Evolutionary conservation across 1,140 invertebrate species (phyloP), one percentile per base, ranked within the genome.

Genomic region (Pygmarrhopalites habei): DNA sequence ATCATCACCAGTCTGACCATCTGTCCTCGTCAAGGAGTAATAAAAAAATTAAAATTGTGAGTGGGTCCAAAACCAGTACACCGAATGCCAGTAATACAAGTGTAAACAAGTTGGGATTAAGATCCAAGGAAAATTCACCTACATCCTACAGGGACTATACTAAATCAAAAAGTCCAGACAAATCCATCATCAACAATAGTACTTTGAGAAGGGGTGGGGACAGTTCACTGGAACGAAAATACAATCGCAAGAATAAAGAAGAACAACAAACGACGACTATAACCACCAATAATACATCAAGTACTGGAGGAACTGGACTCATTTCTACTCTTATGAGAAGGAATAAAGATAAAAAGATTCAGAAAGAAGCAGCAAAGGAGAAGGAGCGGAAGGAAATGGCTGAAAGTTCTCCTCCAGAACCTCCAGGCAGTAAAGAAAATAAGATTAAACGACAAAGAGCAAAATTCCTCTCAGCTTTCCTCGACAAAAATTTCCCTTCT

Each of bases 311-410:
- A 15, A 56, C 26, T 41, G 62, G 62, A 14, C 19, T 64, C 1
- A 64, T 64, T 43, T 49, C 44, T 28, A 64, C 55, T 2, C 73
- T 85, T 7, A 81, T 83, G 7, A 76, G 79, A 64, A 82, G 81
- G 66, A 82, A 78, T 58, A 79, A 79, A 59, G 75, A 76, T 72
- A 78, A 75, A 64, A 64, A 65, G 29, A 39, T 19, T 2, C 32
- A 58, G 19, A 65, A 65, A 12, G 58, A 60, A 43, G 30, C 17
- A 14, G 26, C 3, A 46, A 47, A 47, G 26, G 44, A 35, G n/a
- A 28, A 58, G 25, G 43, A 43, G 2, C 30, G 51, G 15, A 32
- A 59, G 51, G 55, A 57, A 17, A 57, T 46, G 2, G 12, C 19
- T 14, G 46, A 51, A 10, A 7, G 2, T 3, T 17, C 3, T 17